phyloP scores from a whole-genome alignment of 2,113 vertebrate species.

The Stegastes partitus region DNA sequence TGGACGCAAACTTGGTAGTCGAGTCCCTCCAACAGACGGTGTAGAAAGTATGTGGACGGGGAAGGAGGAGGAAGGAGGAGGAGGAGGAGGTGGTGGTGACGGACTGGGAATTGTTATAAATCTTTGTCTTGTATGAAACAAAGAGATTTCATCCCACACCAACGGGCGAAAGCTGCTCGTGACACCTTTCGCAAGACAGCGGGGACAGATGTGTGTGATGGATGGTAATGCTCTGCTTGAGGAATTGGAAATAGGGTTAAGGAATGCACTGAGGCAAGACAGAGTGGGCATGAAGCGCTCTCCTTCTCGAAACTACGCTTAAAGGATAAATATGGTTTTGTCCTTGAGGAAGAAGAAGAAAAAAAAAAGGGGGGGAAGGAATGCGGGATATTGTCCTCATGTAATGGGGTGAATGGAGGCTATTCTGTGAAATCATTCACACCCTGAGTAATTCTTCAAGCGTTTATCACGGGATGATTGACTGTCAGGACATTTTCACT shows the following conservation, averaged over 20 bases:
- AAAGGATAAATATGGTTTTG: constrained; percentile 70
- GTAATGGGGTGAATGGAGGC: constrained; percentile 45
- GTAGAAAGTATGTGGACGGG: constrained; percentile 55
- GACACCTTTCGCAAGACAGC: constrained; percentile 53
- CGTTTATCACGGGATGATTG: constrained; percentile 53
- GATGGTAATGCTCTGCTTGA: constrained; percentile 68
- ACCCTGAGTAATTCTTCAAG: constrained; percentile 45
- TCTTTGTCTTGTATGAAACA: constrained; percentile 66
- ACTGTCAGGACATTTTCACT: constrained; percentile 56
- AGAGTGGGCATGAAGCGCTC: constrained; percentile 50
- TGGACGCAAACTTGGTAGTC: constrained; percentile 45
- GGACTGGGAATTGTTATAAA: constrained; percentile 68
- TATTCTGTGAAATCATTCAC: constrained; percentile 45
- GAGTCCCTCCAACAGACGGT: constrained; percentile 49
- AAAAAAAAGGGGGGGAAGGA: not conserved
- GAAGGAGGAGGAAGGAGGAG: constrained; percentile 69
- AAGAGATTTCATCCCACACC: constrained; percentile 67
- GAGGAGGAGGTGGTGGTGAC: constrained; percentile 61
- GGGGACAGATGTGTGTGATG: constrained; percentile 57
- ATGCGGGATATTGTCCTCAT: constrained; percentile 18
- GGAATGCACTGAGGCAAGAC: constrained; percentile 51
- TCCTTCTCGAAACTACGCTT: constrained; percentile 44
- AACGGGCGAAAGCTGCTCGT: constrained; percentile 54
- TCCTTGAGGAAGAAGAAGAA: constrained; percentile 60
- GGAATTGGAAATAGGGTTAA: constrained; percentile 63